phyloP scores from a whole-genome alignment of 2,888 invertebrate species.

The Lycia hirtaria region DNA sequence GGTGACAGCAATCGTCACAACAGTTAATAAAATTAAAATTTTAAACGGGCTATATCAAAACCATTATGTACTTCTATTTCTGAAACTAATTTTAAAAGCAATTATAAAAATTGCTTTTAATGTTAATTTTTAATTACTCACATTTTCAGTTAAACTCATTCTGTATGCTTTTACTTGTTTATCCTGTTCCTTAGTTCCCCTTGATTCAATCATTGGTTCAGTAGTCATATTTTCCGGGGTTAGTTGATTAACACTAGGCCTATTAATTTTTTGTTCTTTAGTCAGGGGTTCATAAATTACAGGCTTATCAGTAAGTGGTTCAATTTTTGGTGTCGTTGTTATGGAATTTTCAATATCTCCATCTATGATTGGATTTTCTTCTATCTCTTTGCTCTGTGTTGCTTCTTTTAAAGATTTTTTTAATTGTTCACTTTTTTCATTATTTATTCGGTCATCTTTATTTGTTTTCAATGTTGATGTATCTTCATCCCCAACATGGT shows the following conservation, averaged over 20 bases:
- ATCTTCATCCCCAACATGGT: neutral
- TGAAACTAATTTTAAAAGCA: no score
- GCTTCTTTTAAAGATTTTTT: neutral
- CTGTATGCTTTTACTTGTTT: slow-evolving; percentile 20
- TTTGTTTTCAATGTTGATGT: neutral
- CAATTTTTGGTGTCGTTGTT: neutral
- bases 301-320: neutral
- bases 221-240: neutral
- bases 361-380: neutral
- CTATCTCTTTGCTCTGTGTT: no score
- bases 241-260: neutral
- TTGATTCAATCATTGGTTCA: neutral
- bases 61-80: no score
- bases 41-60: no score
- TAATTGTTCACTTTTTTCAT: neutral
- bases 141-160: slow-evolving; percentile 31
- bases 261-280: neutral
- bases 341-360: neutral
- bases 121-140: slow-evolving; percentile 25
- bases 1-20: no score
- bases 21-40: no score
- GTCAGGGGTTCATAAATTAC: neutral
- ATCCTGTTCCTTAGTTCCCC: neutral
- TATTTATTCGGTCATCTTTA: neutral
- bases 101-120: no score